Evolutionary conservation across 1,140 invertebrate species (phyloP).

Genomic region (Watersipora subatra): DNA sequence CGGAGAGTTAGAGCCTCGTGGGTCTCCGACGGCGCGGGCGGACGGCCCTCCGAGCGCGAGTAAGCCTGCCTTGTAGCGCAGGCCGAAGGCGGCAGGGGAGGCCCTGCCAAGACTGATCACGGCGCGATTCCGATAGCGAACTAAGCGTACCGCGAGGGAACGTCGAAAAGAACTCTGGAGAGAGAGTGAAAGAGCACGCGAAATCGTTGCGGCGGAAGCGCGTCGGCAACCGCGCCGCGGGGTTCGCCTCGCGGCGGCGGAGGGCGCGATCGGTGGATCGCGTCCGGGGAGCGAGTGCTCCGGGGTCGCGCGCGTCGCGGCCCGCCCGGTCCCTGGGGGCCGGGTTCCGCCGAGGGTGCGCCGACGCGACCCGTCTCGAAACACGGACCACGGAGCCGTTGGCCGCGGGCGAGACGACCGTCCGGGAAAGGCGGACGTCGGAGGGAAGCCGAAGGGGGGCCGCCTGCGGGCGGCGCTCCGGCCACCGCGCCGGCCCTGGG

Average conservation of each 20-base stretch:
- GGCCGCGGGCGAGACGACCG: conserved; percentile 64
- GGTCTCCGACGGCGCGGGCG: conserved; percentile 35
- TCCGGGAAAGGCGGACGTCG: conserved; percentile 51
- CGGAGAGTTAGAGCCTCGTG: conserved; percentile 60
- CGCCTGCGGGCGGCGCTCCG: conserved; percentile 27
- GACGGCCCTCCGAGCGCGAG: conserved; percentile 51
- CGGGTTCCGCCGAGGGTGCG: conserved; percentile 20
- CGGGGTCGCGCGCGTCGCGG: conserved; percentile 35
- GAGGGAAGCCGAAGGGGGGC: conserved; percentile 47
- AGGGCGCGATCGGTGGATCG: conserved; percentile 6
- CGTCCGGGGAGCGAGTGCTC: neutral
- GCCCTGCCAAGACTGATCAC: conserved; percentile 75
- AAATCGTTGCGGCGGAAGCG: conserved; percentile 61
- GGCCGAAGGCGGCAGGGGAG: conserved; percentile 68
- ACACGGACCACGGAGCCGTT: conserved; percentile 85
- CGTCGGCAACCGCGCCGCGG: conserved; percentile 19
- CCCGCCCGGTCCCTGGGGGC: conserved; percentile 23
- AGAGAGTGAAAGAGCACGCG: conserved; percentile 74
- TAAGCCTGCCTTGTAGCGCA: conserved; percentile 73
- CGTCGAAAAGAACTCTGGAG: conserved; percentile 78
- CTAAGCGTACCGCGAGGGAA: conserved; percentile 83
- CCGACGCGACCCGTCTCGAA: conserved; percentile 68
- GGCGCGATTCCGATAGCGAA: conserved; percentile 70
- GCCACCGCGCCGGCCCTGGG: conserved; percentile 2
- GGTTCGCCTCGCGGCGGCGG: neutral